Conservation (phyloP, 2,888 invertebrate genomes). For the Standfussiana lucernea region DNA sequence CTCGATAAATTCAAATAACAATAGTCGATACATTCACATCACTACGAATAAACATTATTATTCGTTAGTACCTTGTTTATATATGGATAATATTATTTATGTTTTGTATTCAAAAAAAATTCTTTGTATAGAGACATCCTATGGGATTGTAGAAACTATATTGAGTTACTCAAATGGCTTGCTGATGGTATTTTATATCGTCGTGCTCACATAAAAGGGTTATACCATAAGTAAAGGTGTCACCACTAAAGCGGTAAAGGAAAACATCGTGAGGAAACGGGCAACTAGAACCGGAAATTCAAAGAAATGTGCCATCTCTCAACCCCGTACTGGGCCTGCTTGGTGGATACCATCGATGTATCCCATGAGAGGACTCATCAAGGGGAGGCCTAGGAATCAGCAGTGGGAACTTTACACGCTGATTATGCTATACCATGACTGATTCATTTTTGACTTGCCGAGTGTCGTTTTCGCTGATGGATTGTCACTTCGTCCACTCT, state of each 20-base stretch:
- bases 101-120: slow-evolving; percentile 38
- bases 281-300: background rate
- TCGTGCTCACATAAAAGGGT: background rate
- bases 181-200: background rate
- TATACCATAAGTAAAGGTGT: background rate
- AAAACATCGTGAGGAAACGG: background rate
- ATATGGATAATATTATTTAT: slow-evolving; percentile 56
- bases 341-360: background rate
- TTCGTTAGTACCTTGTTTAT: slow-evolving; percentile 61
- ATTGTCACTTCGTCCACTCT: no score
- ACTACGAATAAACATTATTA: slow-evolving; percentile 62
- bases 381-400: background rate
- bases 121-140: slow-evolving; percentile 20
- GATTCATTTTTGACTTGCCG: background rate
- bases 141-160: slow-evolving; percentile 29
- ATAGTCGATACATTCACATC: slow-evolving; percentile 64
- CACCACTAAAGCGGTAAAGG: background rate
- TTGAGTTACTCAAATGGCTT: slow-evolving; percentile 16
- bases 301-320: background rate
- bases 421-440: background rate
- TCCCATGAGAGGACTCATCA: background rate
- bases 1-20: slow-evolving; percentile 64
- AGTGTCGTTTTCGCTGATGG: background rate
- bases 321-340: background rate
- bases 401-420: background rate